Conservation (phyloP, 2,797 vertebrate genomes). For the Setipinna tenuifilis region DNA sequence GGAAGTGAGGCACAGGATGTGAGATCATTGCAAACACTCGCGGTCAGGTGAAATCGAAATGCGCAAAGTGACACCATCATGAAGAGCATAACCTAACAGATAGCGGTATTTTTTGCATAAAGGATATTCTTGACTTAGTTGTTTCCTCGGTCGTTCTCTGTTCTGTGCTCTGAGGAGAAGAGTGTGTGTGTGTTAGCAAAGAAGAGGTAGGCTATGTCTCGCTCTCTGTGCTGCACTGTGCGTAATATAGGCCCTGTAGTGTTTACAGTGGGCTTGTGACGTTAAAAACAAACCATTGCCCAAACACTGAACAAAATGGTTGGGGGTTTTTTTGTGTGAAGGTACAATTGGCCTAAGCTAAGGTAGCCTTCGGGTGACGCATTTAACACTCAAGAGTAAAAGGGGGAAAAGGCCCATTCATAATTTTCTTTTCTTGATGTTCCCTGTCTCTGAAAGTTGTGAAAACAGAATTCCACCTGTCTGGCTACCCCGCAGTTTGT, state of each 20-base stretch:
- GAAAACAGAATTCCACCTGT: slow-evolving; percentile 76
- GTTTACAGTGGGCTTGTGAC: neutral
- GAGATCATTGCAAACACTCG: slow-evolving; percentile 53
- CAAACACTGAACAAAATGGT: neutral
- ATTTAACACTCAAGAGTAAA: slow-evolving; percentile 65
- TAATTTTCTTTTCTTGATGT: slow-evolving; percentile 66
- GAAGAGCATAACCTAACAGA: too few species aligned
- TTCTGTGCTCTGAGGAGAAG: neutral
- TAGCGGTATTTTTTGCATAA: too few species aligned
- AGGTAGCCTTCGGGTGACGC: slow-evolving; percentile 60
- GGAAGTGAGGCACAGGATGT: slow-evolving; percentile 67
- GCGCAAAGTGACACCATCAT: slow-evolving; percentile 28
- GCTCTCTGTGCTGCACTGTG: neutral
- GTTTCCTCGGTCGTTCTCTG: neutral
- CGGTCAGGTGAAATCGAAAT: slow-evolving; percentile 20
- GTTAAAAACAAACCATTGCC: neutral
- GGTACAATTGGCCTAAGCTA: neutral
- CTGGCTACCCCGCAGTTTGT: slow-evolving; percentile 52
- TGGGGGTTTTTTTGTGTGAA: too few species aligned
- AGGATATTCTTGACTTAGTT: neutral
- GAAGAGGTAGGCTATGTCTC: neutral
- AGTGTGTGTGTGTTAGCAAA: neutral
- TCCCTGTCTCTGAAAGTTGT: slow-evolving; percentile 71
- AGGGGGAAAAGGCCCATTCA: slow-evolving; percentile 30
- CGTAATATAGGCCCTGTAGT: neutral